Evolutionary conservation across 2,797 vertebrate species (phyloP).

Genomic region (Sebastes taczanowskii): DNA sequence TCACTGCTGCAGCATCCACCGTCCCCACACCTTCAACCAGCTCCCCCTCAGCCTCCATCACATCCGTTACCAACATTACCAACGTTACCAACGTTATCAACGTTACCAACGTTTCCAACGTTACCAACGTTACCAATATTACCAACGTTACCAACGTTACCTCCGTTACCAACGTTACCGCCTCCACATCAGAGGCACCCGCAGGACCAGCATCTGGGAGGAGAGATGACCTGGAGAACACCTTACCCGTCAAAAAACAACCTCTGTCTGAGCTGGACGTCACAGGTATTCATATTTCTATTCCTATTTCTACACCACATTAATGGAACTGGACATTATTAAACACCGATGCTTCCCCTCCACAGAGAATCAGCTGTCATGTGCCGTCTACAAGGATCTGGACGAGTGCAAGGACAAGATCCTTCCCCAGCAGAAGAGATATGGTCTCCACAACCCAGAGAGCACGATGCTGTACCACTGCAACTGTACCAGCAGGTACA

Average conservation of each 20-base stretch:
- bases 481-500: slow-evolving; percentile 85
- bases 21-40: neutral
- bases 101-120: too few relatives aligned
- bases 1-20: neutral
- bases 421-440: slow-evolving; percentile 75
- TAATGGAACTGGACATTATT: neutral
- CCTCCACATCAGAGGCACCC: neutral
- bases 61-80: too few relatives aligned
- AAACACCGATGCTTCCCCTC: neutral
- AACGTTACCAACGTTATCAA: too few relatives aligned
- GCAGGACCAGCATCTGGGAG: neutral
- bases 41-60: neutral
- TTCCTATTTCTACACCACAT: neutral
- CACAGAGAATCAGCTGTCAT: slow-evolving; percentile 63
- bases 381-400: slow-evolving; percentile 78
- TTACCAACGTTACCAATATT: too few relatives aligned
- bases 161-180: fast-evolving
- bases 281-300: slow-evolving; percentile 37
- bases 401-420: slow-evolving; percentile 82
- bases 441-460: slow-evolving; percentile 79
- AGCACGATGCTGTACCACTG: slow-evolving; percentile 84
- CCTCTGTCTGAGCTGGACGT: neutral
- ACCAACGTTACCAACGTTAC: neutral
- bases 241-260: neutral
- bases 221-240: neutral